Conservation (phyloP, 2,888 invertebrate genomes). For the Agrochola circellaris region DNA sequence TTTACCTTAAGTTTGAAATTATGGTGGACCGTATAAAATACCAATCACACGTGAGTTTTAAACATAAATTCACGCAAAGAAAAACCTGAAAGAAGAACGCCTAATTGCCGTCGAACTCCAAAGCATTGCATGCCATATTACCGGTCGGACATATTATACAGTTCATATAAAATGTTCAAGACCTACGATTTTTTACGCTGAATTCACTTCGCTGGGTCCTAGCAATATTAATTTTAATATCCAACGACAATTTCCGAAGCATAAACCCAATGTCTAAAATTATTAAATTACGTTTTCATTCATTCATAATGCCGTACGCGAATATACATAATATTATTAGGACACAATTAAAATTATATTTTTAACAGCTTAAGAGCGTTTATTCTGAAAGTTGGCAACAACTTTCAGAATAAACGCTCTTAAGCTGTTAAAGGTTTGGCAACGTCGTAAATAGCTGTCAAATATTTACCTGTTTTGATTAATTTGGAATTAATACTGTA, state of each 20-base stretch:
- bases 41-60: neutral
- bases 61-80: neutral
- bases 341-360: neutral
- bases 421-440: too few species aligned
- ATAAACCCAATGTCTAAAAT: conserved; percentile 8
- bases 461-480: too few species aligned
- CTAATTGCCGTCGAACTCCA: neutral
- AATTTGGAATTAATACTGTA: too few species aligned
- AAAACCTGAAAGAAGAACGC: neutral
- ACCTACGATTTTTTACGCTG: conserved; percentile 4
- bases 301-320: neutral
- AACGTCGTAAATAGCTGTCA: too few species aligned
- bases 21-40: neutral
- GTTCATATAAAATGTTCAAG: conserved; percentile 22
- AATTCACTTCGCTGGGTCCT: conserved; percentile 28
- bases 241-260: neutral
- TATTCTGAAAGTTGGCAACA: too few species aligned
- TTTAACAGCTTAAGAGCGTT: neutral
- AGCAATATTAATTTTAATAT: conserved; percentile 17
- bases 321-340: neutral
- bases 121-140: neutral
- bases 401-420: too few species aligned
- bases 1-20: neutral
- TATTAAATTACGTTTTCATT: conserved; percentile 1
- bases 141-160: neutral